Evolutionary conservation across 2,113 vertebrate genomes (phyloP).

Genomic region (Pelecanoides urinatrix): DNA sequence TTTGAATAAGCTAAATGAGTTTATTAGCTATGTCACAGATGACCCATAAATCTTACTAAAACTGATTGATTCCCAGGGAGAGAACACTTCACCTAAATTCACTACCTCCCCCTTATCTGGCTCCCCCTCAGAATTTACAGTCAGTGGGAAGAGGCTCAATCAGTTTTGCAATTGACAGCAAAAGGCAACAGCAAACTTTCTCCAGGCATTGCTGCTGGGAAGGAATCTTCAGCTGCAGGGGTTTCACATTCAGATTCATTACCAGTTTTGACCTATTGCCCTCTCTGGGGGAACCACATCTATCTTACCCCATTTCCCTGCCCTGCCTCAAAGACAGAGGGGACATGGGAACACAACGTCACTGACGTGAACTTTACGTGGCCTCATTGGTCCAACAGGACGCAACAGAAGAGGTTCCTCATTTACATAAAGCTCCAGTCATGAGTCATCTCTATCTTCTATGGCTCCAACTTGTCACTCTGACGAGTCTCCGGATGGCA

Average conservation of each 20-base stretch:
- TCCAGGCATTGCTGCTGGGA: background rate
- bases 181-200: background rate
- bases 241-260: background rate
- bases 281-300: background rate
- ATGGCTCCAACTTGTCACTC: background rate
- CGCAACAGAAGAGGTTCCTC: conserved; percentile 14
- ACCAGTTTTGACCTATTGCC: background rate
- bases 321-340: background rate
- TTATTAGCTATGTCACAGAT: background rate
- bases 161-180: background rate
- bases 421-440: conserved; percentile 3
- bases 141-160: background rate
- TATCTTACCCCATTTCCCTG: background rate
- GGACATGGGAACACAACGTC: background rate
- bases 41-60: background rate
- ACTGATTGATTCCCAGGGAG: background rate
- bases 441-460: conserved; percentile 23
- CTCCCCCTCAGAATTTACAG: background rate
- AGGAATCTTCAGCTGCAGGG: background rate
- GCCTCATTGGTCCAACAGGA: background rate
- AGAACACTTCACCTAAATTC: background rate
- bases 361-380: background rate
- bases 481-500: background rate
- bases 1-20: background rate
- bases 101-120: background rate